Percentiles rank a stretch among this genome's conserved stretches.
These are phyloP conservation scores for Danionella cerebrum DNA, from an alignment of 2,113 vertebrate species.

Conservation along the genomic window DNA sequence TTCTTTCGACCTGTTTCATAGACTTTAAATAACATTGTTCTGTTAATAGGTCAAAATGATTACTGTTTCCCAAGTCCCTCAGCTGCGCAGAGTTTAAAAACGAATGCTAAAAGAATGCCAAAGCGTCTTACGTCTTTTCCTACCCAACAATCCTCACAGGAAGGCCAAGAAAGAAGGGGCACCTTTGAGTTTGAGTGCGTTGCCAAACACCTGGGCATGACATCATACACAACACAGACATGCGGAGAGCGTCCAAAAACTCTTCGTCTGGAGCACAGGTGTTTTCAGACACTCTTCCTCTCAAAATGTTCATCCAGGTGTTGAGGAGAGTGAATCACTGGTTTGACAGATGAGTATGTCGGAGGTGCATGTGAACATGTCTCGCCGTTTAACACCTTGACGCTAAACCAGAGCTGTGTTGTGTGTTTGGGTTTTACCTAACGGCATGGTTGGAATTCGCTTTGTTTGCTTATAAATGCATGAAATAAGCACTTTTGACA, in stretches of 20 bases:
- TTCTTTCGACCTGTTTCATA: no score
- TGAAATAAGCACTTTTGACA: not conserved
- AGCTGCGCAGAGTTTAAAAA: not conserved
- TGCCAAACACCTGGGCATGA: constrained; percentile 36
- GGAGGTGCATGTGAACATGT: not conserved
- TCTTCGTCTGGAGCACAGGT: constrained; percentile 20
- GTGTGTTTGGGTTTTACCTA: not conserved
- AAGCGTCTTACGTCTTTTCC: not conserved
- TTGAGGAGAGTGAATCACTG: constrained; percentile 23
- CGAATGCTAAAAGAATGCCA: not conserved
- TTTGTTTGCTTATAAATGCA: not conserved
- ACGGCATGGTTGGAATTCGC: not conserved
- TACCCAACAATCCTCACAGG: not conserved
- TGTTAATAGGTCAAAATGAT: no score
- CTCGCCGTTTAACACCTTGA: not conserved
- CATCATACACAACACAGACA: not conserved
- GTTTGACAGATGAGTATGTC: constrained; percentile 11
- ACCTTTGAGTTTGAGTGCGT: constrained; percentile 16
- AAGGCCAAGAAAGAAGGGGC: not conserved
- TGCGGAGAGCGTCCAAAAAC: not conserved
- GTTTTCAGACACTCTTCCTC: constrained; percentile 30
- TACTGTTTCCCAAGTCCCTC: no score
- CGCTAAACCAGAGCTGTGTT: not conserved
- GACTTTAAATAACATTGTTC: no score
- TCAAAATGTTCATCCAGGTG: constrained; percentile 37